Base-by-base conservation (phyloP, 1,140 invertebrate genomes). In the Cheumatopsyche charites region DNA sequence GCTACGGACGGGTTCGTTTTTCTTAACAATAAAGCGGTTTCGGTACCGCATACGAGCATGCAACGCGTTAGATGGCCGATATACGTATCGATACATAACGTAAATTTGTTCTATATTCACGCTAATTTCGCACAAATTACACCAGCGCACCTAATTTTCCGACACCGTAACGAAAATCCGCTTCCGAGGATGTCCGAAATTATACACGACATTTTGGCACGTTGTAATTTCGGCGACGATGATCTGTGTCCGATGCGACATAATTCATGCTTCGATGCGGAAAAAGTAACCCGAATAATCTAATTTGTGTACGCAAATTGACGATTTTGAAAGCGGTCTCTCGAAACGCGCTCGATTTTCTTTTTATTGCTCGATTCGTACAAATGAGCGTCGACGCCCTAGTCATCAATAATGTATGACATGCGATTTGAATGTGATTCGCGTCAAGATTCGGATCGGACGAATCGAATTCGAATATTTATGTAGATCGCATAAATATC, bases 381-480 rank as follows among this genome's bases (percentile, higher is more conserved):
- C 23, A 58, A 58, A 58, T 58, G 55, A 58, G 55, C 43, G 52
- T 15, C 42, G 42, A 63, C 62, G 62, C 62, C 62, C 36, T 42
- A 63, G 19, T 15, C 41, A 63, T 63, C 36, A 23, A 63, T 63
- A 63, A 63, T 63, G 41, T 63, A 63, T 63, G 13, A 42, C 19
- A 19, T 13, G 15, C 17, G 62, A 42, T 43, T 58, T 23, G 19
- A 21, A 58, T 58, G 12, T 25, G 23, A 23, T 13, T 21, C 13
- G 55, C 25, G 55, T 21, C 23, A 36, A 36, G 29, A 36, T 4
- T 36, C 29, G 9, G 9, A 36, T 36, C 29, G 3, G 9, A 36
- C 9, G 29, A 36, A 36, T 36, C 29, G 9, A 36, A 36, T 36
- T 36, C 9, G 29, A 36, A 36, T 4, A 9, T 9, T 36, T 36